phyloP scores from a whole-genome alignment of 64 coral and sea anemone genomes.

The Stylophora pistillata region DNA sequence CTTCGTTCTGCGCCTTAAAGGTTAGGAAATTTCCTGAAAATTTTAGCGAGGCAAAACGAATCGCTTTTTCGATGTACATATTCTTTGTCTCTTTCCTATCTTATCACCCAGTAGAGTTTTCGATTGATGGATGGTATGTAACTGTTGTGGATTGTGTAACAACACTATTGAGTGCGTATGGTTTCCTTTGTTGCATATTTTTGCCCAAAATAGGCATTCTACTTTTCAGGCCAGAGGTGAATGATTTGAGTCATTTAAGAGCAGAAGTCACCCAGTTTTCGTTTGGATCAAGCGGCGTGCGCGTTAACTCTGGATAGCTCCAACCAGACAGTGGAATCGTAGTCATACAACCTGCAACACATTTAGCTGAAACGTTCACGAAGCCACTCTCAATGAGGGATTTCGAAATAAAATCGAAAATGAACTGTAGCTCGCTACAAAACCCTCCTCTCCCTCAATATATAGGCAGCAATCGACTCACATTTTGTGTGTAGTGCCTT shows the following conservation, averaged over 20 bases:
- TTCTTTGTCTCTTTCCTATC: constrained; percentile 17
- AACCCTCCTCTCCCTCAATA: no score
- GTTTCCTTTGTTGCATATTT: constrained; percentile 41
- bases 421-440: no score
- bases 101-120: constrained; percentile 41
- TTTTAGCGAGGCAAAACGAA: constrained; percentile 44
- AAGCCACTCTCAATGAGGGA: no score
- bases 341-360: no score
- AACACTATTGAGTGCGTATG: constrained; percentile 42
- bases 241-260: background rate
- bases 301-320: background rate
- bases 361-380: no score
- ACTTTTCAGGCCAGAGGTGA: constrained; percentile 34
- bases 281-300: background rate
- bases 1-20: constrained; percentile 20
- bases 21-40: constrained; percentile 59
- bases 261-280: background rate
- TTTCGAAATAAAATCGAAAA: no score
- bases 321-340: background rate
- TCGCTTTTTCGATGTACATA: constrained; percentile 46
- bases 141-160: constrained; percentile 33
- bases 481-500: no score
- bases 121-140: constrained; percentile 37
- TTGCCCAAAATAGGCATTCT: constrained; percentile 36
- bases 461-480: no score